Evolutionary conservation across 2,888 invertebrate species (phyloP), one percentile per base, ranked within the genome.

Genomic region (Hydropsyche betteni): DNA sequence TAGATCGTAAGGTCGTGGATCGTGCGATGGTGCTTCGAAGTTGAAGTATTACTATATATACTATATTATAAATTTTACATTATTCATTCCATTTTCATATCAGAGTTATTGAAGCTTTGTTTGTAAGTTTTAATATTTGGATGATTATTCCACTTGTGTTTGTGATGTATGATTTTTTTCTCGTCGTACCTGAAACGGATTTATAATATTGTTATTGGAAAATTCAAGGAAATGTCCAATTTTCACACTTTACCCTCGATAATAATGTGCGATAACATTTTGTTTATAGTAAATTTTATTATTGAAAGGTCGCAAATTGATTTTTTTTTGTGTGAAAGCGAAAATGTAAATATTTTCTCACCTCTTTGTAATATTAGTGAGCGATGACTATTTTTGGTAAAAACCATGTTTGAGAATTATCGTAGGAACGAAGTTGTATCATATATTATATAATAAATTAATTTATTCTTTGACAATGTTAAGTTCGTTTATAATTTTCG

Each of bases 341-440:
- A 64, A 64, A 36, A 34, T 64, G 64, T 64, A 34, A 64, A 64
- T 64, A 64, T 64, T 64, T 61, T 64, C 36, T 34, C 44, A 44
- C 44, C 44, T 44, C 64, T 34, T 33, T 34, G 64, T 64, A 64
- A 64, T 64, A 34, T 64, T 64, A 64, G 64, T n/a, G 34, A 64
- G 64, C 64, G 64, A 64, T 36, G 64, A 64, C 64, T 64, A 64
- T 64, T 64, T 64, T 64, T 64, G 34, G 64, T 64, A 34, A 34
- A 34, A 64, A 36, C 34, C 64, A 24, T 64, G 64, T 64, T 64
- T 64, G 36, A 36, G 34, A 34, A 8, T 44, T 8, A 44, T 10
- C 44, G 6, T 44, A 44, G 44, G 44, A 44, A 8, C 10, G 44
- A 44, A 44, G 44, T 8, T 44, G 44, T 44, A 44, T 44, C 44